Percentiles rank a stretch among this genome's conserved stretches.
Evolutionary conservation across 2,113 vertebrate species (phyloP).

Genomic region (Sturnus vulgaris): DNA sequence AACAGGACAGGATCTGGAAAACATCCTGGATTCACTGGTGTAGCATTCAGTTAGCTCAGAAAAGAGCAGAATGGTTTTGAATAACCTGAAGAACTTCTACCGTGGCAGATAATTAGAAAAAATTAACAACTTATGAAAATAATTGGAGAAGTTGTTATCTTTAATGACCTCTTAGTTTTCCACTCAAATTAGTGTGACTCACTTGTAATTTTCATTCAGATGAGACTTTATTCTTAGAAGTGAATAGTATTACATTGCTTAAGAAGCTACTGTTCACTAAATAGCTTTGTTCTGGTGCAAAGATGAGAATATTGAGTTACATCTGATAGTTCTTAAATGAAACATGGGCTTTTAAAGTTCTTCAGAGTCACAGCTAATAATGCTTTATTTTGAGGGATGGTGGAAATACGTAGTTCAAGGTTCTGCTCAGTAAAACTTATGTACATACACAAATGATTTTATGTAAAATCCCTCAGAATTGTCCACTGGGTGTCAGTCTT

Average conservation of each 20-base stretch:
- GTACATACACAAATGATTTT: not conserved
- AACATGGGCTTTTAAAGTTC: not conserved
- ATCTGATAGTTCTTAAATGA: not conserved
- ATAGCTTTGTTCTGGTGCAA: not conserved
- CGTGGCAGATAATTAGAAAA: not conserved
- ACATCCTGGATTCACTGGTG: accelerated
- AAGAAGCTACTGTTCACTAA: not conserved
- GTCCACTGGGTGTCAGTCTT: constrained; percentile 74
- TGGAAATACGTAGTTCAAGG: not conserved
- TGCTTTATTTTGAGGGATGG: not conserved
- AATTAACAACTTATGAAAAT: not conserved
- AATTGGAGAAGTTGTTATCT: not conserved
- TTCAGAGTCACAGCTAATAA: not conserved
- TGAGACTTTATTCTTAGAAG: not conserved
- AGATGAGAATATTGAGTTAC: not conserved
- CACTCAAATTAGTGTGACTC: not conserved
- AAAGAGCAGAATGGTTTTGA: not conserved
- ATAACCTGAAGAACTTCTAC: not conserved
- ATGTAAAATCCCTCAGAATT: not conserved
- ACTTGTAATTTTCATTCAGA: not conserved
- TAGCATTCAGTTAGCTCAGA: not conserved
- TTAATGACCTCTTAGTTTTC: not conserved
- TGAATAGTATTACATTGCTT: not conserved
- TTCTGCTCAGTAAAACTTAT: not conserved
- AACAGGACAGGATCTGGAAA: not conserved